These are phyloP conservation scores for Tribolium madens DNA, from an alignment of 1,140 invertebrate genomes.

Conservation along the genomic window DNA sequence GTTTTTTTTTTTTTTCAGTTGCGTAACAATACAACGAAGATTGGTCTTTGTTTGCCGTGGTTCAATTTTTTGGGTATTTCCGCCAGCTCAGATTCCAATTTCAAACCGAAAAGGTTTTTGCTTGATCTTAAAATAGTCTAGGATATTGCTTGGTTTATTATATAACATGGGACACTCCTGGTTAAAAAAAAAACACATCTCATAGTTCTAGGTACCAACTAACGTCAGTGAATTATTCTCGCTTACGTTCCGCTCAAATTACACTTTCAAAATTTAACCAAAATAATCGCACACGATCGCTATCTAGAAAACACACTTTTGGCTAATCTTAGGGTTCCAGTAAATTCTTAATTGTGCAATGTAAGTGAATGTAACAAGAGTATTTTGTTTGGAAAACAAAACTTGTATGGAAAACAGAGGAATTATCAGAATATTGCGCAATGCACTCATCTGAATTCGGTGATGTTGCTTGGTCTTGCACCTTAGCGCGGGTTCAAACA, in stretches of 20 bases:
- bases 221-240: slow-evolving; percentile 27
- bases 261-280: not conserved
- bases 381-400: slow-evolving; percentile 12
- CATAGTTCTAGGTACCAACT: slow-evolving; percentile 14
- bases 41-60: slow-evolving; percentile 12
- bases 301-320: not conserved
- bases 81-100: slow-evolving; percentile 7
- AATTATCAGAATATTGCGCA: slow-evolving; percentile 37
- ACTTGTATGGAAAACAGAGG: slow-evolving; percentile 16
- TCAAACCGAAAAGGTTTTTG: slow-evolving; percentile 10
- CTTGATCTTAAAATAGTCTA: slow-evolving; percentile 5
- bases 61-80: slow-evolving; percentile 33
- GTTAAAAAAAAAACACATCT: slow-evolving; percentile 12
- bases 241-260: slow-evolving; percentile 2
- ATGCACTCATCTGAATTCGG: slow-evolving; percentile 40
- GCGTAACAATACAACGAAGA: not conserved
- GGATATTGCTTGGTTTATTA: slow-evolving; percentile 1
- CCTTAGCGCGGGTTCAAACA: not conserved
- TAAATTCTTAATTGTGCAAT: slow-evolving; percentile 13
- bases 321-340: not conserved
- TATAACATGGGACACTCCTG: slow-evolving; percentile 17
- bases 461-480: slow-evolving; percentile 14
- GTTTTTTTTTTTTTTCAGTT: not conserved
- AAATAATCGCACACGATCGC: not conserved
- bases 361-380: not conserved